Conservation (phyloP, 2,113 vertebrate genomes). For the Cephalopterus ornatus region DNA sequence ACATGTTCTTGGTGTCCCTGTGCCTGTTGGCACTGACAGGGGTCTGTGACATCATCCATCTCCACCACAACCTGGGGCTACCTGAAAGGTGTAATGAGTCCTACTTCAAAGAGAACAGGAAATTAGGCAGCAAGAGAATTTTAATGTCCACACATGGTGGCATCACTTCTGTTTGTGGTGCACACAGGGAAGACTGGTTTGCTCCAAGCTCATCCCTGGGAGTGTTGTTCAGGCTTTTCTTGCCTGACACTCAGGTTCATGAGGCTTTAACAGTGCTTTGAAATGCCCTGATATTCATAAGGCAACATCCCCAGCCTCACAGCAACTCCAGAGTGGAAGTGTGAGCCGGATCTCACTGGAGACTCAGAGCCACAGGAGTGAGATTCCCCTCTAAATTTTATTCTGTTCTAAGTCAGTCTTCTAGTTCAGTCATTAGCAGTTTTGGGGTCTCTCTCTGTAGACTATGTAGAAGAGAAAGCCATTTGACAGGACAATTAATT, state of each 20-base stretch:
- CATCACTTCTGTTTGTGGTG: background rate
- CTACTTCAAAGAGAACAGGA: background rate
- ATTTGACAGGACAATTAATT: background rate
- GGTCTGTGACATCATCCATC: background rate
- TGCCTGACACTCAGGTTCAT: background rate
- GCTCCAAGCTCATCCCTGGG: background rate
- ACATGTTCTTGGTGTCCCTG: background rate
- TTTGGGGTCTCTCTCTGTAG: background rate
- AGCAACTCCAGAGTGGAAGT: background rate
- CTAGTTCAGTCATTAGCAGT: background rate
- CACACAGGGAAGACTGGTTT: background rate
- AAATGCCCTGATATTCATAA: background rate
- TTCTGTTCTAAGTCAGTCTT: background rate
- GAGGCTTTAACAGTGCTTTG: background rate
- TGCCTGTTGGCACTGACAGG: background rate
- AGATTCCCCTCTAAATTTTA: background rate
- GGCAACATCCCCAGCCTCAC: background rate
- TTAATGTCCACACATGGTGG: background rate
- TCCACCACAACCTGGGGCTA: background rate
- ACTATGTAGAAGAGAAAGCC: background rate
- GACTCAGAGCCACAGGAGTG: background rate
- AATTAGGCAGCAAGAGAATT: background rate
- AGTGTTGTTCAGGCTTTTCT: background rate
- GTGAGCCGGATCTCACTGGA: background rate
- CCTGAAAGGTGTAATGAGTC: background rate